Percentiles rank a stretch among this genome's conserved stretches.
phyloP scores from a whole-genome alignment of 64 coral and sea anemone genomes.

The Montipora foliosa region DNA sequence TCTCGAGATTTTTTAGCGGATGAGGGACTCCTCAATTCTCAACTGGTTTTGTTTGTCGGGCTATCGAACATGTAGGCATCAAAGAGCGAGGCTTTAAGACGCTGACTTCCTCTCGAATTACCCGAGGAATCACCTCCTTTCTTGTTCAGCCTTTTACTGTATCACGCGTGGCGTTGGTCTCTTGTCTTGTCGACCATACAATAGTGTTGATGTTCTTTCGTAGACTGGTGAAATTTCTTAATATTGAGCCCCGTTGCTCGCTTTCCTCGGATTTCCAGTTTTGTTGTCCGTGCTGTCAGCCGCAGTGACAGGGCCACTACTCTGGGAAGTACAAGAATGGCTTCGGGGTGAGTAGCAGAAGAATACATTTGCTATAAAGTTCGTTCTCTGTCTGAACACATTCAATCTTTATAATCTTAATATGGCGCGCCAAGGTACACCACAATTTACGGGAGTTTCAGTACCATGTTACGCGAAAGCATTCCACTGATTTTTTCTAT shows the following conservation, averaged over 20 bases:
- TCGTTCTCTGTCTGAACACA: constrained; percentile 6
- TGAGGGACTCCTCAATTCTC: constrained; percentile 56
- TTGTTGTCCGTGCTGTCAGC: constrained; percentile 13
- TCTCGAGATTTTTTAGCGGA: constrained; percentile 79
- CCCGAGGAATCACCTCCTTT: constrained; percentile 43
- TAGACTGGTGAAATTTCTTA: constrained; percentile 39
- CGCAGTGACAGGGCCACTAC: not conserved
- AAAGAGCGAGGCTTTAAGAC: constrained; percentile 29
- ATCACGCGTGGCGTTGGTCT: not conserved
- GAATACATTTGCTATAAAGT: not conserved
- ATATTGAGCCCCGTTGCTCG: constrained; percentile 43
- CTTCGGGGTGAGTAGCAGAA: constrained; percentile 30
- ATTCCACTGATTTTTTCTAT: not conserved
- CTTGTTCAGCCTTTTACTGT: not conserved
- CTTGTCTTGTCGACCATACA: constrained; percentile 21
- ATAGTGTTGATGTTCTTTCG: constrained; percentile 57
- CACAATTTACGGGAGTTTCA: not conserved
- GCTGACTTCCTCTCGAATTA: constrained; percentile 40
- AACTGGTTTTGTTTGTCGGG: constrained; percentile 52
- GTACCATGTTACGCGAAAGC: not conserved
- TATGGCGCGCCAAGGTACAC: constrained; percentile 3
- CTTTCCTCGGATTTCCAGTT: not conserved
- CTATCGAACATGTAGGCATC: constrained; percentile 70
- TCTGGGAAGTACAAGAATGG: constrained; percentile 34
- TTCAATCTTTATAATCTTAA: not conserved